These are phyloP conservation scores for Helicoverpa assulta DNA, from an alignment of 2,888 invertebrate species.

Conservation along the genomic window DNA sequence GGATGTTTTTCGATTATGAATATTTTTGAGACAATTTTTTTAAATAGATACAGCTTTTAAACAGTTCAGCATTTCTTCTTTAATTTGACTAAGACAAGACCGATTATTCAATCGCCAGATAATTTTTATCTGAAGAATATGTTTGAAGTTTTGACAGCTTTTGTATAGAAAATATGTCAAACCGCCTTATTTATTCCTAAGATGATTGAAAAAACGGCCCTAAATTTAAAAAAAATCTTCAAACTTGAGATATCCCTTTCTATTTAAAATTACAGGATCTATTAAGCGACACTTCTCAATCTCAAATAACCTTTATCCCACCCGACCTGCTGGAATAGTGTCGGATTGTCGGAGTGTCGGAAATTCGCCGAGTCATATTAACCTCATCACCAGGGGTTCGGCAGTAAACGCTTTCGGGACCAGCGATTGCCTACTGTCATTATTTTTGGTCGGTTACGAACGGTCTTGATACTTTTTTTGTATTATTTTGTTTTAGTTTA, in stretches of 20 bases:
- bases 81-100: no score
- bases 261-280: conserved; percentile 3
- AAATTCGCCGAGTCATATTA: conserved; percentile 86
- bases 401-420: conserved; percentile 78
- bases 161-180: no score
- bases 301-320: conserved; percentile 17
- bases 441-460: conserved; percentile 68
- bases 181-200: no score
- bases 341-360: conserved; percentile 52
- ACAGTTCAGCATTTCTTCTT: no score
- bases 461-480: conserved; percentile 69
- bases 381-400: conserved; percentile 83
- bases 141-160: no score
- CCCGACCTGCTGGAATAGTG: conserved; percentile 39
- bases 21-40: no score
- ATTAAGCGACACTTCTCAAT: conserved; percentile 1
- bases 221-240: neutral
- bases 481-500: no score
- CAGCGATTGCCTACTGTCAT: conserved; percentile 78
- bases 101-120: no score
- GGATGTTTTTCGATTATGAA: neutral
- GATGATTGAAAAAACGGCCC: no score
- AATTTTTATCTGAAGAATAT: no score
- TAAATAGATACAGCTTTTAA: no score
- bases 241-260: neutral